Conservation (phyloP, 2,888 invertebrate genomes). For the Artemia sinica region DNA sequence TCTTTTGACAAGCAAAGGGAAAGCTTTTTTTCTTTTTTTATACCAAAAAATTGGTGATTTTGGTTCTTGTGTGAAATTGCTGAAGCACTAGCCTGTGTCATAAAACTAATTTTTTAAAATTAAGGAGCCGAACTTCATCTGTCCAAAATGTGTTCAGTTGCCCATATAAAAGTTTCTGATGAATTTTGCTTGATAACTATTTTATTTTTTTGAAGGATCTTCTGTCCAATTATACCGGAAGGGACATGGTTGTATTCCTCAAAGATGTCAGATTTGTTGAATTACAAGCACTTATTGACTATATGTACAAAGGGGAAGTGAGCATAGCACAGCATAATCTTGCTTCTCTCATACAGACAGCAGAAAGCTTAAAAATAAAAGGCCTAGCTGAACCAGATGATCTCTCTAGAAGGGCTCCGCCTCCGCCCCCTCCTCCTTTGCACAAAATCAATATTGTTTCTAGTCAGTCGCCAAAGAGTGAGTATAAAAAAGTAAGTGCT, state of each 20-base stretch:
- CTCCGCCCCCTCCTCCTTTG: neutral
- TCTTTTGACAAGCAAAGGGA: too few species aligned
- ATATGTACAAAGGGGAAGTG: constrained; percentile 10
- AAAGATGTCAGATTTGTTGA: constrained; percentile 8
- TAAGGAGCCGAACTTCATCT: too few species aligned
- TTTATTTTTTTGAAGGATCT: neutral
- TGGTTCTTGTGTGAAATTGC: too few species aligned
- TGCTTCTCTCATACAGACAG: constrained; percentile 12
- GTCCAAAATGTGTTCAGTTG: too few species aligned
- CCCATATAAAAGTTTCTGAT: too few species aligned
- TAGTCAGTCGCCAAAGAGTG: constrained; percentile 9
- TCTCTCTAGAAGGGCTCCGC: neutral
- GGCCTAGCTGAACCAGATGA: constrained; percentile 14
- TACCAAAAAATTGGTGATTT: too few species aligned
- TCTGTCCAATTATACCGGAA: constrained; percentile 13
- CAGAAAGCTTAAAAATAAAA: neutral
- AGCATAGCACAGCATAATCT: constrained; percentile 10
- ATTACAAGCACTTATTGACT: constrained; percentile 10
- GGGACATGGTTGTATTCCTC: constrained; percentile 14
- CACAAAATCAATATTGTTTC: constrained; percentile 3
- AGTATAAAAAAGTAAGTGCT: neutral
- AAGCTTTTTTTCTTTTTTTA: too few species aligned
- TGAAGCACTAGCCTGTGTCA: too few species aligned
- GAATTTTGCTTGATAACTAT: too few species aligned
- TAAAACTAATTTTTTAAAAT: too few species aligned